Conservation (phyloP, 1,140 invertebrate species). For the Cydia pomonella region DNA sequence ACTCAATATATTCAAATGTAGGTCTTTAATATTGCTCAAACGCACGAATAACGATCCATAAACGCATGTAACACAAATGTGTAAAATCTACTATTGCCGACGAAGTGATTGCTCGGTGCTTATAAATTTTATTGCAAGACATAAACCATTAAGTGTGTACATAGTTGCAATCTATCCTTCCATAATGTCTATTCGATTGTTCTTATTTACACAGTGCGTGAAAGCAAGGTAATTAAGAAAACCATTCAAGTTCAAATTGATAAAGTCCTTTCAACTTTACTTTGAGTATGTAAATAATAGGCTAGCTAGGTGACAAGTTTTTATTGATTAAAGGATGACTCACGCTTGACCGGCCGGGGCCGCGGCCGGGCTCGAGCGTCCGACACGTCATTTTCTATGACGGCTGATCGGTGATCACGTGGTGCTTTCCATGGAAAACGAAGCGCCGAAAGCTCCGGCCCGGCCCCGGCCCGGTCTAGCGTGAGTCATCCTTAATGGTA, state of each 20-base stretch:
- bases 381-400: too few species aligned
- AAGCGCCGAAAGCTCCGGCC: too few species aligned
- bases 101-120: neutral
- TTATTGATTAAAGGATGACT: too few species aligned
- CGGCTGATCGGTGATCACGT: too few species aligned
- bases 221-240: neutral
- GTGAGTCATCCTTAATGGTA: too few species aligned
- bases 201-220: neutral
- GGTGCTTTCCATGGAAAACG: too few species aligned
- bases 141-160: conserved; percentile 9
- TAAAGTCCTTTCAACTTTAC: neutral
- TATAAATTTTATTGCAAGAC: neutral
- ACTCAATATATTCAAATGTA: too few species aligned
- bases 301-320: too few species aligned
- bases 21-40: neutral
- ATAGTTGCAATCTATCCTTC: conserved; percentile 5
- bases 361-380: too few species aligned
- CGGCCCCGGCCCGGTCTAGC: too few species aligned
- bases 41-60: neutral
- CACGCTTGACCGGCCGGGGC: too few species aligned
- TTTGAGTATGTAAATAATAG: too few species aligned
- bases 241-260: conserved; percentile 8
- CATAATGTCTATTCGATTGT: conserved; percentile 4
- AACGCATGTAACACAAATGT: neutral
- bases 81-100: neutral